Evolutionary conservation across 2,113 vertebrate genomes (phyloP), one percentile per base, ranked within the genome.

Genomic region (Melanotaenia duboulayi): DNA sequence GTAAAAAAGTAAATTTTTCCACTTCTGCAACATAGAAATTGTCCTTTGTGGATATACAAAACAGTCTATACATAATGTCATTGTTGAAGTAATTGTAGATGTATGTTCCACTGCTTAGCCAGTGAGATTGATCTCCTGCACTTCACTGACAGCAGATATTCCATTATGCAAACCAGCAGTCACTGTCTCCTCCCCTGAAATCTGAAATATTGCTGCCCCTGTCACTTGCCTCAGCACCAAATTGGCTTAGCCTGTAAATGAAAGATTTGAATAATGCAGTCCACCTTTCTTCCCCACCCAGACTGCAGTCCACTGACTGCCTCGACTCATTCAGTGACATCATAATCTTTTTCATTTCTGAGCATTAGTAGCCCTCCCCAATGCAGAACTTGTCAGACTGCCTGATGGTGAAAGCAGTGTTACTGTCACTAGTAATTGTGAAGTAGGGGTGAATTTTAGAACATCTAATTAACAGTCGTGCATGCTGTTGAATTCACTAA

Each of bases 161-260:
- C 83, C 88, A 93, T 91, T 92, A 91, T 86, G 87, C 89, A 86
- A 85, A 78, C 82, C 87, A 80, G 77, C 87, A 84, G 81, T 82
- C 84, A 78, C 71, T 51, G 63, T 81, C 80, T 79, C 88, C 81
- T 83, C 72, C 81, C 76, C 73, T 84, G 85, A 89, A 88, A 91
- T 74, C 71, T 83, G 87, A 89, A 88, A 90, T 90, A 90, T 87
- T 90, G 90, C 84, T 75, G 68, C 50, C 82, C 71, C 66, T 50
- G 74, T 66, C 70, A 74, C 82, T 83, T 83, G 82, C 89, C 78
- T 86, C 80, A 79, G 82, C 84, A 90, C 70, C 88, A 93, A 93
- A 95, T 89, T 92, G 92, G 91, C 90, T 94, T 90, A 93, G 87
- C 78, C 76, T 89, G 85, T 91, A 90, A 93, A 92, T 90, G 86